Conservation (phyloP, 1,140 invertebrate species). For the Trissolcus basalis region DNA sequence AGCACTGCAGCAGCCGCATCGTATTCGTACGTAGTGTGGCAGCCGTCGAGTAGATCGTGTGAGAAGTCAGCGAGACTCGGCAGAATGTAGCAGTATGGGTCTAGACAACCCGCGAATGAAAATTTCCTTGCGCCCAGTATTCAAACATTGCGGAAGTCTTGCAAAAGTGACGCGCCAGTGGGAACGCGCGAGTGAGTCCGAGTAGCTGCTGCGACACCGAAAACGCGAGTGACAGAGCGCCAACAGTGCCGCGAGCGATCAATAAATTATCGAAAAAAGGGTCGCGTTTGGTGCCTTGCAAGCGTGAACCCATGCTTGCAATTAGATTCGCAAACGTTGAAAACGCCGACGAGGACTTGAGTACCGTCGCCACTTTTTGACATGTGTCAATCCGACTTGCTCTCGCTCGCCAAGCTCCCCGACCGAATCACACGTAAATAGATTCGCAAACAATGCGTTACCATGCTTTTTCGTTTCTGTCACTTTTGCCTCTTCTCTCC, state of each 20-base stretch:
- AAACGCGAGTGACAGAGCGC: constrained; percentile 9
- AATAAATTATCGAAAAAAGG: constrained; percentile 67
- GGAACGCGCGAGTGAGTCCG: background rate
- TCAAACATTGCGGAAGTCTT: background rate
- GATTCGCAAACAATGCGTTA: constrained; percentile 17
- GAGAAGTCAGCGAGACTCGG: no score
- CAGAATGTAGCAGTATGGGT: no score
- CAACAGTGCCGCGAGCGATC: constrained; percentile 57
- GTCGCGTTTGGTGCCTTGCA: constrained; percentile 14
- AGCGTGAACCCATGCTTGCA: no score
- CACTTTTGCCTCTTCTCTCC: background rate
- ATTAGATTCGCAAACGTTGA: no score
- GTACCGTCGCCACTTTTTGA: constrained; percentile 12
- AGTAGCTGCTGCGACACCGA: background rate
- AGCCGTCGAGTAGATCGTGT: no score
- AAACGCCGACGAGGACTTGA: no score
- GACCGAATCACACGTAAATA: constrained; percentile 8
- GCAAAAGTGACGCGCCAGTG: constrained; percentile 4
- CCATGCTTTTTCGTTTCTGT: background rate
- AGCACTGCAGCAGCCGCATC: no score
- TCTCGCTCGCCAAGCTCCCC: constrained; percentile 8
- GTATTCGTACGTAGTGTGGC: no score
- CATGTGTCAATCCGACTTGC: constrained; percentile 8
- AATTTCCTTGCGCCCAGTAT: no score
- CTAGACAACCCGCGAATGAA: no score